phyloP scores from a whole-genome alignment of 1,140 invertebrate genomes.

The Pachypsylla venusta region DNA sequence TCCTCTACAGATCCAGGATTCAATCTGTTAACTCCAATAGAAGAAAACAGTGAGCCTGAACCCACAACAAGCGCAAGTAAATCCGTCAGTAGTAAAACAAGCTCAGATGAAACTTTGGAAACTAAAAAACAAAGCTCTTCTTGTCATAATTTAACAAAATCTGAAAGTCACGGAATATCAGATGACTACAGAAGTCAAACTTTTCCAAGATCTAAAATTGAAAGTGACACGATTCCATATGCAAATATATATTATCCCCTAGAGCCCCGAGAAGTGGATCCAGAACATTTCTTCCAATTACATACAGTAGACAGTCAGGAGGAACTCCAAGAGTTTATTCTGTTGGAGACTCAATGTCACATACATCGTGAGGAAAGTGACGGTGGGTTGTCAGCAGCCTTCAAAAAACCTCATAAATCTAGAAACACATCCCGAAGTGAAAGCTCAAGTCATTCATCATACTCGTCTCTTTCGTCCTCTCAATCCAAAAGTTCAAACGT shows the following conservation, averaged over 20 bases:
- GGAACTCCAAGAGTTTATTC: constrained; percentile 46
- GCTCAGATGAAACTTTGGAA: background rate
- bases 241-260: constrained; percentile 33
- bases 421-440: background rate
- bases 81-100: background rate
- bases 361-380: constrained; percentile 34
- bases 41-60: constrained; percentile 43
- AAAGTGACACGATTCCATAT: background rate
- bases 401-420: constrained; percentile 18
- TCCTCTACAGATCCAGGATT: constrained; percentile 21
- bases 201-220: constrained; percentile 33
- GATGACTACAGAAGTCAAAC: constrained; percentile 29
- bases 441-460: background rate
- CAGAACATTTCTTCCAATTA: constrained; percentile 39
- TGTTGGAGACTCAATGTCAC: constrained; percentile 46
- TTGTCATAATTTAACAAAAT: constrained; percentile 19
- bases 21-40: constrained; percentile 37
- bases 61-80: constrained; percentile 6
- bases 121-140: constrained; percentile 19
- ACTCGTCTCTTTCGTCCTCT: background rate
- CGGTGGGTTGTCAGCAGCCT: constrained; percentile 33
- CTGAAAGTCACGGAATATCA: background rate
- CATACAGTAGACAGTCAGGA: constrained; percentile 45
- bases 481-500: background rate
- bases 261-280: constrained; percentile 42